Evolutionary conservation across 1,140 invertebrate genomes (phyloP), one percentile per base, ranked within the genome.

Genomic region (Brachionus koreanus): DNA sequence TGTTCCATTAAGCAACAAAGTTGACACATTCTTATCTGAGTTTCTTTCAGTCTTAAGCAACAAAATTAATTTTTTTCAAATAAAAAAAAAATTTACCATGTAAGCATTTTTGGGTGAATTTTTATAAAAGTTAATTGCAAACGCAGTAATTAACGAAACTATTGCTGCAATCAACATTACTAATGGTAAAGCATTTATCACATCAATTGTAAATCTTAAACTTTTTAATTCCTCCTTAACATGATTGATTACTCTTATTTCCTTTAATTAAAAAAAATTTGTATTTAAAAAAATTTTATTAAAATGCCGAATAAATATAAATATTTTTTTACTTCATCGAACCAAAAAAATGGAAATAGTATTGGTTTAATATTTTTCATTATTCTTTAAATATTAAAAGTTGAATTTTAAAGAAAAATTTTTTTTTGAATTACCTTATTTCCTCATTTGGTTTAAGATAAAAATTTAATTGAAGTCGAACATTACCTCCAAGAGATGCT

Each of bases 321-420:
- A 57, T 7, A 57, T 57, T 3, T 2, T 19, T 19, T 19, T 79
- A 79, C 77, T 23, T 82, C 77, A 57, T 82, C 77, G 16, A 82
- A 82, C 77, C 77, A 82, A 82, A 82, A 23, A 43, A 82, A n/a
- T n/a, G 77, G 77, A 3, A 69, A 57, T 3, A 57, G 49, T 9
- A 57, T 19, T 16, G 49, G 49, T 23, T 23, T 57, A 4, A 81
- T 13, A 33, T 43, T 43, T 43, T 52, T 29, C 10, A 43, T 35
- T n/a, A 81, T 33, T 12, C 23, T 61, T 61, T 29, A 25, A 43
- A 57, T 29, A 5, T 35, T 10, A 81, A 16, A 42, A 42, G 7
- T 0, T 5, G 23, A 13, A 13, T n/a, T 29, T n/a, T 19, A 43
- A 63, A 42, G 7, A 63, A 61, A 39, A 57, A 7, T 23, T 19